Evolutionary conservation across 2,888 invertebrate genomes (phyloP).

Genomic region (Epinotia ramella): DNA sequence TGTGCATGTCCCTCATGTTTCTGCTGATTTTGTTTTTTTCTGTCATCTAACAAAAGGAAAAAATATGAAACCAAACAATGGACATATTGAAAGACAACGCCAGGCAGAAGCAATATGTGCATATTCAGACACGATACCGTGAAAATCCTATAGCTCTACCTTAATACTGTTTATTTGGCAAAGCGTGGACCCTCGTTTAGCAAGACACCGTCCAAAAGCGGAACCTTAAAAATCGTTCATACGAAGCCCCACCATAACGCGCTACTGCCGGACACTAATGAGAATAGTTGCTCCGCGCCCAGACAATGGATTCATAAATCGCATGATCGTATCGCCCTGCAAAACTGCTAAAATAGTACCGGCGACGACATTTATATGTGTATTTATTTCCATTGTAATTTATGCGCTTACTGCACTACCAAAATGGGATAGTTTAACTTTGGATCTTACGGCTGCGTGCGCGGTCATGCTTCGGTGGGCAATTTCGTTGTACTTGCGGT

Average conservation of each 20-base stretch:
- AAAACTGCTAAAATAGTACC: constrained; percentile 73
- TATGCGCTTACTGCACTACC: constrained; percentile 60
- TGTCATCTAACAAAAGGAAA: too few relatives aligned
- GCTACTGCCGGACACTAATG: constrained; percentile 66
- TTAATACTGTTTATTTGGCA: neutral
- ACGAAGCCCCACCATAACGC: constrained; percentile 53
- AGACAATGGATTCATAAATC: constrained; percentile 79
- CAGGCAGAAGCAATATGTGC: neutral
- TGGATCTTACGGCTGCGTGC: constrained; percentile 39
- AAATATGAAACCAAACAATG: too few relatives aligned
- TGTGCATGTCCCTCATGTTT: too few relatives aligned
- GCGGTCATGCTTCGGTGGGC: constrained; percentile 34
- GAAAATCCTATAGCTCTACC: neutral
- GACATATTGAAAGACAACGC: too few relatives aligned
- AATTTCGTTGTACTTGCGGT: constrained; percentile 21
- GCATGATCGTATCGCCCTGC: constrained; percentile 69
- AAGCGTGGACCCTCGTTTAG: neutral
- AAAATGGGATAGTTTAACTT: constrained; percentile 56
- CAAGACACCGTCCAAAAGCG: constrained; percentile 7
- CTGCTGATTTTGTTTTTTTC: too few relatives aligned
- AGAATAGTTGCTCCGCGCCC: constrained; percentile 63
- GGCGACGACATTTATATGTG: constrained; percentile 69
- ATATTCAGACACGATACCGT: neutral
- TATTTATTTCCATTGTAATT: constrained; percentile 74
- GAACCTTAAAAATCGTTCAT: constrained; percentile 39